Evolutionary conservation across 2,888 invertebrate species (phyloP), one percentile per base, ranked within the genome.

Genomic region (Cremastinae sp.): DNA sequence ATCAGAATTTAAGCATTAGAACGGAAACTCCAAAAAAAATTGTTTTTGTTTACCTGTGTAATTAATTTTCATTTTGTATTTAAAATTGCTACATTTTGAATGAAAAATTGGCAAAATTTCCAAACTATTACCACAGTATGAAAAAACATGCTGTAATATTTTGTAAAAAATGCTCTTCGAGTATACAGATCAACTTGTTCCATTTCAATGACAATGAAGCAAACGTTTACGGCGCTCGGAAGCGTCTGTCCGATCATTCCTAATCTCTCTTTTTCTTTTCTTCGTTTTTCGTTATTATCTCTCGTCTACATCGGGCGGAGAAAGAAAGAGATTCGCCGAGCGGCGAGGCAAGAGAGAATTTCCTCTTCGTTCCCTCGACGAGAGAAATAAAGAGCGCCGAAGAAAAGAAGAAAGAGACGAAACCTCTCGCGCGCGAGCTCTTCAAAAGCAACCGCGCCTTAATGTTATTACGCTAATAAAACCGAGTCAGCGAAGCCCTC

Each of bases 381-480:
- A 61, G 28, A 28, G 74, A n/a, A n/a, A n/a, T 79, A 74, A 73
- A 75, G 65, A 71, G 68, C 72, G 62, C 65, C n/a, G 14, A 34
- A 9, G 45, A 61, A 65, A 59, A 16, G 28, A 69, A 59, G 69
- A 70, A 65, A 76, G 58, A 59, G 38, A 73, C 73, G 76, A 65
- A 74, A 28, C 28, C 28, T 28, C 28, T 2, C 28, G 69, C 73
- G 65, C 59, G 58, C 41, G 64, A 58, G 59, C 71, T 74, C 82
- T 83, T 86, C 86, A 87, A 86, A 87, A 83, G 84, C 84, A 66
- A 81, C 86, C 86, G 86, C 28, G 28, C 86, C 84, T 84, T 86
- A 87, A 87, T 84, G 84, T 86, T 86, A 87, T 86, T 86, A 85
- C 86, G 86, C 86, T 86, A 86, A 86, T 86, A 86, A 86, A 86